Conservation (phyloP, 1,140 invertebrate species). For the Brachionus plicatilis region DNA sequence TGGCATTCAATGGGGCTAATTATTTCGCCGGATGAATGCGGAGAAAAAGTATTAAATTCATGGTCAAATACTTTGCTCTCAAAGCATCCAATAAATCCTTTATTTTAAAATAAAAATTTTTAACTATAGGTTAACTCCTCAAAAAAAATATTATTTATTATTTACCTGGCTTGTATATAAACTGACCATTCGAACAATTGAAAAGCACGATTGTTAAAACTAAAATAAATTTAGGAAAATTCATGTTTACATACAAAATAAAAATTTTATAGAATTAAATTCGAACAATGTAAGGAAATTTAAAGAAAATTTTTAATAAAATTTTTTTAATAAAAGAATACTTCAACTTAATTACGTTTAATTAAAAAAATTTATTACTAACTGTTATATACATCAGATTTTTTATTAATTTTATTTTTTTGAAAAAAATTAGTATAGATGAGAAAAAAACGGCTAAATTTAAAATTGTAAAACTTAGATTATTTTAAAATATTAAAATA, state of each 20-base stretch:
- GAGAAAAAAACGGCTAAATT: no score
- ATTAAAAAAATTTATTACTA: background rate
- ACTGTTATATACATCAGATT: background rate
- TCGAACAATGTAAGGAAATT: background rate
- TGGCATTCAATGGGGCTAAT: background rate
- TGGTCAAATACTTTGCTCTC: background rate
- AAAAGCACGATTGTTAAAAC: background rate
- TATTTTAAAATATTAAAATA: no score
- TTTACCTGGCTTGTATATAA: background rate
- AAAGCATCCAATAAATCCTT: constrained; percentile 19
- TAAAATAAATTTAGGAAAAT: background rate
- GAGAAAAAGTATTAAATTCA: background rate
- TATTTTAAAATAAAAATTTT: background rate
- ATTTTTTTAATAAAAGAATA: background rate
- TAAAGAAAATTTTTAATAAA: background rate
- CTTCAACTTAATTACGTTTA: background rate
- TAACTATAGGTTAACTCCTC: no score
- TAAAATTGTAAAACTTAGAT: no score
- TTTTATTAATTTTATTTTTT: background rate
- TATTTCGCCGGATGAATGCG: background rate
- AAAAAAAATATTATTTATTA: no score
- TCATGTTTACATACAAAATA: background rate
- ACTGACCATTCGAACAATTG: background rate
- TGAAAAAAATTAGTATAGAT: no score
- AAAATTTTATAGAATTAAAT: background rate